These are phyloP conservation scores for Hymenopus coronatus DNA, from an alignment of 2,888 invertebrate species.

Conservation along the genomic window DNA sequence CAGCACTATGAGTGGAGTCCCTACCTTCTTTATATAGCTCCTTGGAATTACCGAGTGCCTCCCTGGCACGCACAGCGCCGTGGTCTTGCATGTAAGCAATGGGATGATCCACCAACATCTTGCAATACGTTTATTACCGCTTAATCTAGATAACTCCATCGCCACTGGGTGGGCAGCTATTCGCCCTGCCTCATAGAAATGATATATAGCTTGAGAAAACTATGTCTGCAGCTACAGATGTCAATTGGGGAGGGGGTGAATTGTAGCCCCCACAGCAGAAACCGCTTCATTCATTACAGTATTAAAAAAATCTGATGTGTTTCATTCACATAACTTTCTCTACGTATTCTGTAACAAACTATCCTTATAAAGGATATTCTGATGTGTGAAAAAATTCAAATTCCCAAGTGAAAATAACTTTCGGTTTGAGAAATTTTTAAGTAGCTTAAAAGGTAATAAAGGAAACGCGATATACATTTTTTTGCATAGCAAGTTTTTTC, in stretches of 20 bases:
- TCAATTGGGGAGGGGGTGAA: not conserved
- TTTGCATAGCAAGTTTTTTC: too few species aligned
- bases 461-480: too few species aligned
- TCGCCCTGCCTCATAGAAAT: not conserved
- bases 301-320: too few species aligned
- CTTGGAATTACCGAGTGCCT: not conserved
- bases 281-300: too few species aligned
- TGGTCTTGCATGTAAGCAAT: not conserved
- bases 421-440: too few species aligned
- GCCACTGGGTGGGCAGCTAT: not conserved
- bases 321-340: too few species aligned
- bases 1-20: not conserved
- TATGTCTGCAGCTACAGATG: not conserved
- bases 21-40: not conserved
- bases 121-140: not conserved
- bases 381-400: too few species aligned
- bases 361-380: too few species aligned
- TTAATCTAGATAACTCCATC: not conserved
- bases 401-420: too few species aligned
- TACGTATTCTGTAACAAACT: too few species aligned
- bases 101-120: not conserved
- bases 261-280: not conserved
- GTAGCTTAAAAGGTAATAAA: too few species aligned
- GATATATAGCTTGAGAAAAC: not conserved
- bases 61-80: not conserved